Conservation (phyloP, 2,113 vertebrate species). For the Myiopsitta monachus region DNA sequence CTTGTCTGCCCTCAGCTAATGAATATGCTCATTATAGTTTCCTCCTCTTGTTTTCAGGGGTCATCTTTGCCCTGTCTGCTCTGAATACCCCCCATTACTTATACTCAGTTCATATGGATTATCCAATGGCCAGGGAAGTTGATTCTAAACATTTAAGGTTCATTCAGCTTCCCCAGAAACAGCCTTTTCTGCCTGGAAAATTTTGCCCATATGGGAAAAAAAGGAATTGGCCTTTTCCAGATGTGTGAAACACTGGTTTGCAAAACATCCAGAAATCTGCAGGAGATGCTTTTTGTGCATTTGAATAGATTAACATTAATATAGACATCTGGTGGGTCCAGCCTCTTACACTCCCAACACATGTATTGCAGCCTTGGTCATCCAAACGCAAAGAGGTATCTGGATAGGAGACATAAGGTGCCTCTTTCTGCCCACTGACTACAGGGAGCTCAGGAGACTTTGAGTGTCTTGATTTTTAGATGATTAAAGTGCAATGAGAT, state of each 20-base stretch:
- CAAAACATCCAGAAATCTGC: neutral
- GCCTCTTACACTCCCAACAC: neutral
- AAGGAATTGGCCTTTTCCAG: constrained; percentile 1
- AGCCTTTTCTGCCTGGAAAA: neutral
- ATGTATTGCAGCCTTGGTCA: neutral
- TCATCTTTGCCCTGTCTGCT: neutral
- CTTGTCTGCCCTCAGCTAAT: neutral
- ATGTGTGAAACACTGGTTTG: constrained; percentile 18
- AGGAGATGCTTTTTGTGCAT: neutral
- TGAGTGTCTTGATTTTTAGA: neutral
- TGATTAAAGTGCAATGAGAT: neutral
- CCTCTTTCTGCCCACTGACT: neutral
- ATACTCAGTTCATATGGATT: neutral
- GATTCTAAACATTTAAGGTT: neutral
- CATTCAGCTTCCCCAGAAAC: neutral
- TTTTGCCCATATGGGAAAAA: neutral
- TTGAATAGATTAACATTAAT: neutral
- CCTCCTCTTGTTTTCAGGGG: neutral
- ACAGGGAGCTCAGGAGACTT: neutral
- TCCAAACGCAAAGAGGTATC: neutral
- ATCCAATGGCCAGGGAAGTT: neutral
- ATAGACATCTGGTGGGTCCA: neutral
- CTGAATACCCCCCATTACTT: neutral
- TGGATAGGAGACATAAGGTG: neutral
- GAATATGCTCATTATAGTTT: neutral